These are phyloP conservation scores for Cladorhizidae sp. DNA, from an alignment of 37 sponge, comb jelly and placozoan species.

Conservation along the genomic window DNA sequence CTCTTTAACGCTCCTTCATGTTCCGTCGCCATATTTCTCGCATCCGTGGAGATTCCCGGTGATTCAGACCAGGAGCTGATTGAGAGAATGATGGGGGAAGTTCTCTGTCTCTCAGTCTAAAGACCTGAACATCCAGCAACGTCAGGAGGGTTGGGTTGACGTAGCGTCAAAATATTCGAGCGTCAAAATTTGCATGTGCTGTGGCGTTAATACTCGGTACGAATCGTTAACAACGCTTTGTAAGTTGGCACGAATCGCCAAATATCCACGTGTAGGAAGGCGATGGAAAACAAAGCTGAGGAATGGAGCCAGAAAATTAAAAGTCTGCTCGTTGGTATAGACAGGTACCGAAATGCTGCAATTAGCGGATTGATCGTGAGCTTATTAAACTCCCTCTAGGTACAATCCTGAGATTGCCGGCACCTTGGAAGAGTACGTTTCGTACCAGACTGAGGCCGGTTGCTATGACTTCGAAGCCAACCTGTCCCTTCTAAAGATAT, in stretches of 20 bases:
- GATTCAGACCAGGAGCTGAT: too few relatives aligned
- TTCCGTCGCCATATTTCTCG: too few relatives aligned
- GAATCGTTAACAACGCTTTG: too few relatives aligned
- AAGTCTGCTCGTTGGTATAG: constrained; percentile 52
- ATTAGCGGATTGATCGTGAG: not conserved
- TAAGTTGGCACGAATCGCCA: not conserved
- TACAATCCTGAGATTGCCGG: constrained; percentile 83
- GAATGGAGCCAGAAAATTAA: constrained; percentile 42
- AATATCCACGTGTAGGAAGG: not conserved
- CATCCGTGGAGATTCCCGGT: too few relatives aligned
- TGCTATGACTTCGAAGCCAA: constrained; percentile 87
- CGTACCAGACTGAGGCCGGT: constrained; percentile 33
- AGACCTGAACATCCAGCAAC: too few relatives aligned
- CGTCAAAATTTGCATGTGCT: constrained; percentile 4
- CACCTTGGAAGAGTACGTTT: constrained; percentile 58
- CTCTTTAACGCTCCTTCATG: too few relatives aligned
- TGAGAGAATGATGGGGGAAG: too few relatives aligned
- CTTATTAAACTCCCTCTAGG: constrained; percentile 20
- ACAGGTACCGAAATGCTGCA: constrained; percentile 16
- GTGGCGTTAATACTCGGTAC: too few relatives aligned
- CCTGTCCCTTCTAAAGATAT: constrained; percentile 82
- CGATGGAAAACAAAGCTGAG: constrained; percentile 6
- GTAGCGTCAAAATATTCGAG: not conserved
- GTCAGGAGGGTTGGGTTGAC: too few relatives aligned
- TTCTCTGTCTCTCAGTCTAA: too few relatives aligned